Evolutionary conservation across 1,140 invertebrate genomes (phyloP), one percentile per base, ranked within the genome.

Genomic region (Acromyrmex echinatior): DNA sequence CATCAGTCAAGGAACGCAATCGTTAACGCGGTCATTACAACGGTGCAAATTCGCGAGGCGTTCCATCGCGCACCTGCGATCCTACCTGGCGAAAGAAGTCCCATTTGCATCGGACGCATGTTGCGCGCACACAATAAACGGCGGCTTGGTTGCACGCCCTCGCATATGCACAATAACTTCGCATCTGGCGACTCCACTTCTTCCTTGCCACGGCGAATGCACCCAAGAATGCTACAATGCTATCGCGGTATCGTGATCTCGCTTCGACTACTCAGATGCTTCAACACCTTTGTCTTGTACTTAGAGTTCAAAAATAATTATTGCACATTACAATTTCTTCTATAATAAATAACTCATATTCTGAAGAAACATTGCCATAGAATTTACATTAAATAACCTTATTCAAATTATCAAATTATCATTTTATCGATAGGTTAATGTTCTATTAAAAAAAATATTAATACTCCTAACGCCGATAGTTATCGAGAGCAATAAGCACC

Each of bases 71-170:
- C 70, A 85, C 60, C 73, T 76, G 60, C 71, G 56, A 76, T 76
- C 77, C 77, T 63, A 79, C 39, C 77, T 79, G 77, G 51, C 56
- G 80, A 86, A 86, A 88, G 62, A 84, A 84, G 77, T 62, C 18
- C 53, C 62, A 79, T 76, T 80, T 63, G 60, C 82, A 79, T 70
- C 74, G 45, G 51, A 45, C 56, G 60, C 39, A 31, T 31, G 81
- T 87, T 87, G 62, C 71, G 71, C 31, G 14, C 62, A 53, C 73
- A 88, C 87, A 88, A 88, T 87, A 65, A 88, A 71, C 35, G 60
- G 39, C 87, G 80, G 77, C 77, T 65, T n/a, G 51, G 58, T 70
- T 73, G 51, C 53, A 88, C 85, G 79, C 88, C 85, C 85, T 87
- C 85, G 84, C 77, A 70, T 62, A 87, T 78, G 25, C 80, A 87